Conservation (phyloP, 1,140 invertebrate species). For the Bombus confusus region DNA sequence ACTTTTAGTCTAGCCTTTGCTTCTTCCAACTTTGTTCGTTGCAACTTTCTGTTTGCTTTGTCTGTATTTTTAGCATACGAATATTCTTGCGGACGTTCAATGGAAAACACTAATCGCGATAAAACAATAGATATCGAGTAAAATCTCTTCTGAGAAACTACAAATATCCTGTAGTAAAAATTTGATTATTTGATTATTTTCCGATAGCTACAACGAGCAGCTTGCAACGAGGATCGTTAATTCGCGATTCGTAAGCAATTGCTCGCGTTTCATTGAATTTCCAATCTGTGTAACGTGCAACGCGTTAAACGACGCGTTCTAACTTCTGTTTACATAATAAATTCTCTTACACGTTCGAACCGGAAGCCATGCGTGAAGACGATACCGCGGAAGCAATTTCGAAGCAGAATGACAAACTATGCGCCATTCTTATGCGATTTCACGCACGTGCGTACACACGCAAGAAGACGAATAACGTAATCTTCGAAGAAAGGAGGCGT, state of each 20-base stretch:
- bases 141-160: too few species aligned
- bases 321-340: constrained; percentile 10
- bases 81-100: too few species aligned
- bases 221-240: too few species aligned
- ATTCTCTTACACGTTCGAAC: background rate
- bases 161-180: too few species aligned
- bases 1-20: background rate
- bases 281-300: background rate
- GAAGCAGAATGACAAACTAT: constrained; percentile 25
- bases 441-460: constrained; percentile 39
- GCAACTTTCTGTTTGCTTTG: too few species aligned
- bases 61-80: too few species aligned
- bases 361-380: constrained; percentile 27
- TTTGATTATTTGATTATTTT: too few species aligned
- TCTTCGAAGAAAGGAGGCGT: constrained; percentile 37
- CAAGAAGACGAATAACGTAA: constrained; percentile 41
- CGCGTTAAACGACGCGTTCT: background rate
- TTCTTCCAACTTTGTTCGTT: too few species aligned
- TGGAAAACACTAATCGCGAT: too few species aligned
- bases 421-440: constrained; percentile 23
- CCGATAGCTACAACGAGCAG: too few species aligned
- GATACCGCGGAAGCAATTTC: constrained; percentile 47
- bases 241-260: background rate
- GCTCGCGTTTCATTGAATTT: too few species aligned
- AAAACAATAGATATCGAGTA: too few species aligned